Evolutionary conservation across 2,888 invertebrate genomes (phyloP).

Genomic region (Melanostoma mellinum): DNA sequence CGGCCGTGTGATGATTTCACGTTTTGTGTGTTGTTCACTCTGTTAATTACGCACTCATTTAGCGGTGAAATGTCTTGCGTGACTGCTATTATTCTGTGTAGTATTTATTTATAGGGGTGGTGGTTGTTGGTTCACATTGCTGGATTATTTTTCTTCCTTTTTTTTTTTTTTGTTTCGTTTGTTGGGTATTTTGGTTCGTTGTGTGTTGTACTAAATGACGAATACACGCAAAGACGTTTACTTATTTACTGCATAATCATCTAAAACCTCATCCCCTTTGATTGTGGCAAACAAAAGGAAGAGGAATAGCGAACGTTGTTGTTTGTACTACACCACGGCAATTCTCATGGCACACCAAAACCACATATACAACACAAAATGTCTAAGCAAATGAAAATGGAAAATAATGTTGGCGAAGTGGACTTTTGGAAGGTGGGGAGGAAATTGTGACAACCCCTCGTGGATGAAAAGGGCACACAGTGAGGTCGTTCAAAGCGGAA

Average conservation of each 20-base stretch:
- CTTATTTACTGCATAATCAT: slow-evolving; percentile 62
- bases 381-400: slow-evolving; percentile 64
- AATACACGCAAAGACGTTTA: slow-evolving; percentile 39
- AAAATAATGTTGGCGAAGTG: slow-evolving; percentile 62
- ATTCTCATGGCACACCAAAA: slow-evolving; percentile 39
- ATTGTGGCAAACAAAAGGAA: slow-evolving; percentile 33
- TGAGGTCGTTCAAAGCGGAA: not conserved
- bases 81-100: slow-evolving; percentile 65
- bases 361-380: slow-evolving; percentile 53
- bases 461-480: slow-evolving; percentile 11
- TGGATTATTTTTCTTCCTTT: slow-evolving; percentile 24
- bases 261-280: slow-evolving; percentile 19
- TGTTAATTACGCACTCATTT: slow-evolving; percentile 73
- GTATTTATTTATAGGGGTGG: slow-evolving; percentile 48
- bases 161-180: slow-evolving; percentile 13
- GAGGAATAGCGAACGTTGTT: slow-evolving; percentile 6
- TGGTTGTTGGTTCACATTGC: slow-evolving; percentile 2
- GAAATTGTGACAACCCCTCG: slow-evolving; percentile 23
- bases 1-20: slow-evolving; percentile 70
- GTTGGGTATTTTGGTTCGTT: too few species aligned
- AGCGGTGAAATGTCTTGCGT: slow-evolving; percentile 72
- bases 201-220: not conserved
- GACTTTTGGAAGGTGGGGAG: slow-evolving; percentile 8
- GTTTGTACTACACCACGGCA: slow-evolving; percentile 26
- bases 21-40: slow-evolving; percentile 70